These are phyloP conservation scores for Centropus unirufus DNA, from an alignment of 2,113 vertebrate genomes.

Conservation along the genomic window DNA sequence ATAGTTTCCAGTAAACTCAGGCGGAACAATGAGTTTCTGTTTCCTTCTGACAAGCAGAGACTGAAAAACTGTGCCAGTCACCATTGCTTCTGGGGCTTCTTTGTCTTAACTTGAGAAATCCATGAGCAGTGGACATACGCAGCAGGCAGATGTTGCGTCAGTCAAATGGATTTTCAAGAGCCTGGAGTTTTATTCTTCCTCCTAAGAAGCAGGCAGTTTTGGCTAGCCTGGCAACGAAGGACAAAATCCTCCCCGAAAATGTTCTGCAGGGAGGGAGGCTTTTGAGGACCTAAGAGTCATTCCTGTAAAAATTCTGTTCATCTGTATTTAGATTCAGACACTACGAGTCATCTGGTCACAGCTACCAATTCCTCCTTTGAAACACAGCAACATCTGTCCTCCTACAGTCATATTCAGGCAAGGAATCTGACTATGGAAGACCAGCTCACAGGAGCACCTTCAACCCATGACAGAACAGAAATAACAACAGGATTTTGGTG, in stretches of 20 bases:
- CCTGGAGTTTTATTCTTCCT: not conserved
- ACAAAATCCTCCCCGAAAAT: not conserved
- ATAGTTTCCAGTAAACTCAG: not conserved
- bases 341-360: not conserved
- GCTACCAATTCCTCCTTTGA: not conserved
- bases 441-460: not conserved
- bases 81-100: not conserved
- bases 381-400: not conserved
- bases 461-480: not conserved
- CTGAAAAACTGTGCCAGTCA: not conserved
- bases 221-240: not conserved
- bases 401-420: not conserved
- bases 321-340: not conserved
- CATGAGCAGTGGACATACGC: not conserved
- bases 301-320: not conserved
- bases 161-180: not conserved
- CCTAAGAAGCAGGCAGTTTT: not conserved
- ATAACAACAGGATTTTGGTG: not conserved
- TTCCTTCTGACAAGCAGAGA: not conserved
- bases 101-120: not conserved
- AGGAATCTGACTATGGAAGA: fast-evolving
- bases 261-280: not conserved
- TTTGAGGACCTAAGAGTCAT: not conserved
- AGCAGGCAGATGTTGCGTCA: not conserved
- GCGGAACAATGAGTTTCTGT: not conserved